These are phyloP conservation scores for Wiebesia pumilae DNA, from an alignment of 1,140 invertebrate genomes.

Conservation along the genomic window DNA sequence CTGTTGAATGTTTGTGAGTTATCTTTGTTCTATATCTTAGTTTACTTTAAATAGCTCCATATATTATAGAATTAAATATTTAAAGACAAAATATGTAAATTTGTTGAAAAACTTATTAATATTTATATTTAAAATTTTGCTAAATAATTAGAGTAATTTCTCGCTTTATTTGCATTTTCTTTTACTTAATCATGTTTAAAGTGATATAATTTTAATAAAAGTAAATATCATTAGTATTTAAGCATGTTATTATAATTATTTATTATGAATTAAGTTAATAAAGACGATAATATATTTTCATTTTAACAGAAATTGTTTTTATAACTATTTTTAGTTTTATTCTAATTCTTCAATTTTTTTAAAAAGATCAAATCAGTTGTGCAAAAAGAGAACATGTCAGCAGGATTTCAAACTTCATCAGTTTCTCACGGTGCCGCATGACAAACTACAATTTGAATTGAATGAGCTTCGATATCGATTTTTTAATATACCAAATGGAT, in stretches of 20 bases:
- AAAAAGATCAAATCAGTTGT: slow-evolving; percentile 11
- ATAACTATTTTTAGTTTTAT: not conserved
- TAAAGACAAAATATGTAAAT: not conserved
- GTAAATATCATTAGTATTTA: no score
- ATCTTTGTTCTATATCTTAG: not conserved
- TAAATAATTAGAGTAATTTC: no score
- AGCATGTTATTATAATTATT: no score
- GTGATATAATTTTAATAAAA: no score
- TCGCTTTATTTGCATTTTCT: no score
- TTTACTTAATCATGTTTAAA: no score
- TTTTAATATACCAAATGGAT: slow-evolving; percentile 29
- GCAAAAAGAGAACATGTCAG: slow-evolving; percentile 21
- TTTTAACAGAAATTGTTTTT: not conserved
- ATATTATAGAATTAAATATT: not conserved
- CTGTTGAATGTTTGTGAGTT: slow-evolving; percentile 28
- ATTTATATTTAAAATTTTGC: no score
- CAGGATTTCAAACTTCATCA: slow-evolving; percentile 44
- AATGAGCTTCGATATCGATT: slow-evolving; percentile 22
- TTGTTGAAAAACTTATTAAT: not conserved
- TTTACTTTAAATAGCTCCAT: not conserved
- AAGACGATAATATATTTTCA: not conserved
- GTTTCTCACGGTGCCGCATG: not conserved
- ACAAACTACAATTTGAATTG: slow-evolving; percentile 21
- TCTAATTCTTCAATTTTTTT: not conserved
- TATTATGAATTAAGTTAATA: not conserved